phyloP scores from a whole-genome alignment of 2,113 vertebrate species.

The Oryzias celebensis region DNA sequence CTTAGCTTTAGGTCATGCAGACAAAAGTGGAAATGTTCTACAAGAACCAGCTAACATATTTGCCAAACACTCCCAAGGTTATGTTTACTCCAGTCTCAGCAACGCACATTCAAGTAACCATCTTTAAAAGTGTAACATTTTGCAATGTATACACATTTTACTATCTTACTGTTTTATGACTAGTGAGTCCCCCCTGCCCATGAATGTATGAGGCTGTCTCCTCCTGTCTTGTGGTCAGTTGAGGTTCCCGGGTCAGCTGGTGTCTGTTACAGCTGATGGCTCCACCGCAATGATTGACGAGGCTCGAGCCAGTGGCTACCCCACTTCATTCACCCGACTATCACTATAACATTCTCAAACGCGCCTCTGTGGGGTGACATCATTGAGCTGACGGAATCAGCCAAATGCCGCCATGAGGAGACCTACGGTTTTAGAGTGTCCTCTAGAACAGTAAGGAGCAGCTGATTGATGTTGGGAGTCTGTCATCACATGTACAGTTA shows the following conservation, averaged over 20 bases:
- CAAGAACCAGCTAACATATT: too few relatives aligned
- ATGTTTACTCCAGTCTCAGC: too few relatives aligned
- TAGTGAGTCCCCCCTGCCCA: background rate
- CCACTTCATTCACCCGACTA: background rate
- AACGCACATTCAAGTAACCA: too few relatives aligned
- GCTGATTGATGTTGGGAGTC: constrained; percentile 28
- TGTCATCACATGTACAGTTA: constrained; percentile 38
- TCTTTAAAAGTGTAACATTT: too few relatives aligned
- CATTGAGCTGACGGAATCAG: constrained; percentile 40
- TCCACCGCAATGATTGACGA: constrained; percentile 57
- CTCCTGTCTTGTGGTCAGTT: background rate
- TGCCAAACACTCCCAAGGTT: too few relatives aligned
- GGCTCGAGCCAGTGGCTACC: constrained; percentile 26
- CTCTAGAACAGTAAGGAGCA: constrained; percentile 39
- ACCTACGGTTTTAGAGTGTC: constrained; percentile 22
- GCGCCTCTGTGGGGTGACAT: constrained; percentile 48
- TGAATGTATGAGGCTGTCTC: constrained; percentile 11
- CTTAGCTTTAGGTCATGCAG: too few relatives aligned
- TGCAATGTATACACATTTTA: background rate
- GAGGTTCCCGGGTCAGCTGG: constrained; percentile 47
- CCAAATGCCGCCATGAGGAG: background rate
- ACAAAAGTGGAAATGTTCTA: too few relatives aligned
- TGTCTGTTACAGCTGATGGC: constrained; percentile 67
- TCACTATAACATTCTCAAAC: constrained; percentile 3
- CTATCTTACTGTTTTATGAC: background rate